These are phyloP conservation scores for Drosophila repleta DNA, from an alignment of 1,140 invertebrate species.

Conservation along the genomic window DNA sequence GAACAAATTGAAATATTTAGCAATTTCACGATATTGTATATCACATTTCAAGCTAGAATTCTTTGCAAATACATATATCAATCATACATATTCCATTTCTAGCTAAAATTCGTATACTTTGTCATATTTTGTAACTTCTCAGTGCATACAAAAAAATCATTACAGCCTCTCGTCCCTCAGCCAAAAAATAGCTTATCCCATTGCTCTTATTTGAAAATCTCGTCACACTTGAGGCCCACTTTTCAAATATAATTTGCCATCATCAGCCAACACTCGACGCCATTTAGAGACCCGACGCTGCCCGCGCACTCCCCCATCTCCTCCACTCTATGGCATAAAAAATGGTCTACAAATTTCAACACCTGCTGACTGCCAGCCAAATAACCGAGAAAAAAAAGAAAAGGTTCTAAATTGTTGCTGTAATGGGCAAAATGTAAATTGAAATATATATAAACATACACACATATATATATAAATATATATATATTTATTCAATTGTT, in stretches of 20 bases:
- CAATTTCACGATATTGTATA: too few relatives aligned
- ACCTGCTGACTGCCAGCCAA: conserved; percentile 38
- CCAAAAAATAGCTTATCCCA: not conserved
- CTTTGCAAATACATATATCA: too few relatives aligned
- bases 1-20: too few relatives aligned
- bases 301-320: too few relatives aligned
- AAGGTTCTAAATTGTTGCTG: conserved; percentile 27
- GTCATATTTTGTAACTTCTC: too few relatives aligned
- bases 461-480: conserved; percentile 2
- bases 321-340: conserved; percentile 11
- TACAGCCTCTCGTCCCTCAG: too few relatives aligned
- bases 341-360: conserved; percentile 46
- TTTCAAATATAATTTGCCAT: conserved; percentile 43
- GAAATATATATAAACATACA: conserved; percentile 27
- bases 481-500: conserved; percentile 42
- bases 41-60: too few relatives aligned
- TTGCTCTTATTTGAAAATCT: conserved; percentile 23
- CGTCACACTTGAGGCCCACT: conserved; percentile 34
- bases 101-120: too few relatives aligned
- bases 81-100: too few relatives aligned
- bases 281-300: conserved; percentile 21
- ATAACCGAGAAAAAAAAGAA: conserved; percentile 39
- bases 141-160: too few relatives aligned
- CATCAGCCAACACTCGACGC: conserved; percentile 37
- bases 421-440: conserved; percentile 24